Percentiles rank a stretch among this genome's conserved stretches.
Evolutionary conservation across 2,888 invertebrate species (phyloP).

Genomic region (Acanthosepion esculentum): DNA sequence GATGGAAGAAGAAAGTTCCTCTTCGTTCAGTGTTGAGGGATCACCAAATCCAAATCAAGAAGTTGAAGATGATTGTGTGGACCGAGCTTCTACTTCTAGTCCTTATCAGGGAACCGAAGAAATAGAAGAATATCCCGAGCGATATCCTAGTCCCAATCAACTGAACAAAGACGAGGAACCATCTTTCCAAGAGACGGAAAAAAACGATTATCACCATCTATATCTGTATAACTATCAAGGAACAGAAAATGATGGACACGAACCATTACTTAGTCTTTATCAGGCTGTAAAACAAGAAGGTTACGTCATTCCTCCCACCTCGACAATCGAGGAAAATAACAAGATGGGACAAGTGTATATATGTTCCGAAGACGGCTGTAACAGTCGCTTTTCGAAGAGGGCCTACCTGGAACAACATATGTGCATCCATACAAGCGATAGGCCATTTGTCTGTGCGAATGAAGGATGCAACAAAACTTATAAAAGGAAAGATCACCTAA

Average conservation of each 20-base stretch:
- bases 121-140: neutral
- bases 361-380: neutral
- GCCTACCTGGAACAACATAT: neutral
- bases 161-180: neutral
- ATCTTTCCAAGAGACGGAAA: neutral
- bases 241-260: neutral
- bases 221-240: neutral
- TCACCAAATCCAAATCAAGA: neutral
- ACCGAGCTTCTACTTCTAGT: neutral
- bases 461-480: constrained; percentile 60
- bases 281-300: neutral
- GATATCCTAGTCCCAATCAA: neutral
- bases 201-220: neutral
- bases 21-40: neutral
- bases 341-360: neutral
- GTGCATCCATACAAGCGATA: constrained; percentile 24
- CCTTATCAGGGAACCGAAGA: neutral
- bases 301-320: neutral
- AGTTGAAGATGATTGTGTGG: neutral
- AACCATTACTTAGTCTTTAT: neutral
- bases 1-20: neutral
- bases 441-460: constrained; percentile 60
- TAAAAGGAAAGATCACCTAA: constrained; percentile 61
- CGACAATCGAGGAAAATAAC: neutral
- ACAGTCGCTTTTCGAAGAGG: neutral